Base-by-base conservation (phyloP, 1,140 invertebrate genomes). In the Nephila pilipes region DNA sequence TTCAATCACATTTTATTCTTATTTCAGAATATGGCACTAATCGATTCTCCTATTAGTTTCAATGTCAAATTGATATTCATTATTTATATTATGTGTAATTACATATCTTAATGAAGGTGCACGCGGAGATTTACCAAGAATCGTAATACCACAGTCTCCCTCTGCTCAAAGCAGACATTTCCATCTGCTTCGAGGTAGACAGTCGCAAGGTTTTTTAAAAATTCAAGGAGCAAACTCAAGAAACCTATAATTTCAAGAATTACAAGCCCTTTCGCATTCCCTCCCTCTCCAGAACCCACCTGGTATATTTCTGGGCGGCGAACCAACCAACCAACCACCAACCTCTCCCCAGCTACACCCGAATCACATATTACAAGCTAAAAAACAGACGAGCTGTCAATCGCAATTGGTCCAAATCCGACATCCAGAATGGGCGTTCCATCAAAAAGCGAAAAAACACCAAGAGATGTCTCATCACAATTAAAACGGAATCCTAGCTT, bases 361-460 rank as follows among this genome's bases (percentile, higher is more conserved):
- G 81, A 83, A 55, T 83, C 46, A n/a, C 81, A 83, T 20, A 55
- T 75, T 83, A 55, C 81, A 83, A 83, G 81, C 54, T 46, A 32
- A 36, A 89, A 89, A 79, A 54, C 57, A 83, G 55, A 65, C 29
- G 14, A 20, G 29, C 79, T 91, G 89, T 91, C 89, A 81, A 60
- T 91, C 57, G n/a, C 89, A 81, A 83, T 91, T 91, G 89, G 89
- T 80, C 38, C 18, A 14, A 81, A 91, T 81, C 29, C 20, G 57
- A 83, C 25, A 29, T 79, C 54, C 69, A 60, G 57, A 29, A 58
- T n/a, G 57, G 89, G 89, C 79, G 89, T 91, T 83, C 38, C 29
- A 6, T 38, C 5, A 79, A 69, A 8, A 32, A n/a, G 54, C 29
- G 25, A 65, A n/a, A 22, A 65, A 25, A 60, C 22, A 75, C n/a